A percentile compares a stretch with the other conserved stretches of the same genome.
Evolutionary conservation across 2,797 vertebrate species (phyloP).

Genomic region (Philypnodon macrostomus): DNA sequence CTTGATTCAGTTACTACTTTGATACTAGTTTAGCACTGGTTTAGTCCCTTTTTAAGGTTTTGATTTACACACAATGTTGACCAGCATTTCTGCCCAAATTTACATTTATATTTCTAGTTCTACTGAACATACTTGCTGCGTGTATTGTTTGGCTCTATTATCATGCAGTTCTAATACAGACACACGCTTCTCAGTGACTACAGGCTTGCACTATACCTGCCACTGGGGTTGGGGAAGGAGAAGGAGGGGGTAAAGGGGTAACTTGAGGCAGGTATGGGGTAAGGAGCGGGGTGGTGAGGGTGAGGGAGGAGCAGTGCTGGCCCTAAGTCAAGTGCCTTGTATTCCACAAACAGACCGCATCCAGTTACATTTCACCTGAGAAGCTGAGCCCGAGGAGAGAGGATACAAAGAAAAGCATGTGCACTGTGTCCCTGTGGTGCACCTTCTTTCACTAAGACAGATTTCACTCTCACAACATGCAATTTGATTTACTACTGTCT

Average conservation of each 20-base stretch:
- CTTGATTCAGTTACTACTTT: too few species aligned
- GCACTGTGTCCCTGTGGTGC: constrained; percentile 70
- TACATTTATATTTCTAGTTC: too few species aligned
- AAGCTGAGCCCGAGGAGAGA: constrained; percentile 78
- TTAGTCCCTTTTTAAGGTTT: too few species aligned
- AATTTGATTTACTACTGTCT: constrained; percentile 22
- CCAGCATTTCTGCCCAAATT: too few species aligned
- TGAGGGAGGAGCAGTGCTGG: constrained; percentile 87
- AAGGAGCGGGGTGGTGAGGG: constrained; percentile 86
- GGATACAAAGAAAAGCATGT: constrained; percentile 74
- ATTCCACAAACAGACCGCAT: constrained; percentile 84
- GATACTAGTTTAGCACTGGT: too few species aligned
- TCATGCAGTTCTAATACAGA: too few species aligned
- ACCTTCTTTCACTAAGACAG: constrained; percentile 52
- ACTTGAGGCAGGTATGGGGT: constrained; percentile 86
- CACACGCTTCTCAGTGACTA: constrained; percentile 48
- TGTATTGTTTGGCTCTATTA: too few species aligned
- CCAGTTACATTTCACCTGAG: constrained; percentile 83
- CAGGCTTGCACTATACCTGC: constrained; percentile 50
- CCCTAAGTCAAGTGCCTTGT: constrained; percentile 95
- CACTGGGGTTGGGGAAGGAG: constrained; percentile 49
- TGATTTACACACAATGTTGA: too few species aligned
- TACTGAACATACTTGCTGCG: too few species aligned
- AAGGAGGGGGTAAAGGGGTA: constrained; percentile 74
- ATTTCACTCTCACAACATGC: constrained; percentile 45